Evolutionary conservation across 2,888 invertebrate genomes (phyloP), one percentile per base, ranked within the genome.

Genomic region (Fragum sueziense): DNA sequence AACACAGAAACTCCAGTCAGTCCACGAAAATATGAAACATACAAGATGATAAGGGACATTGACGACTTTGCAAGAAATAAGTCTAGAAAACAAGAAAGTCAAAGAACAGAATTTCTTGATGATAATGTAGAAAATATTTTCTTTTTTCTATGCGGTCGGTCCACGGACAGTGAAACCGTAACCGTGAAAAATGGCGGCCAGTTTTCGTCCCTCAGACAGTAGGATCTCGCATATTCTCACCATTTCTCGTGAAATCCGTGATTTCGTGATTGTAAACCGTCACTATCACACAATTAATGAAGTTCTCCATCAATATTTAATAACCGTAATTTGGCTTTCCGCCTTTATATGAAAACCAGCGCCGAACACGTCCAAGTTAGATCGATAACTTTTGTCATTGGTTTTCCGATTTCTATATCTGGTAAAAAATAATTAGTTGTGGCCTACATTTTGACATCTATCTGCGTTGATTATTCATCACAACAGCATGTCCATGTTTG

Each of bases 271-370:
- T 68, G 37, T 68, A 54, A 59, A 41, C 68, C 51, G 37, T 52
- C 68, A 25, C 34, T 29, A 68, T 68, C 74, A 41, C 41, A 37
- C 76, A 73, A 73, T 76, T 76, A 80, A 80, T 80, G 80, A 74
- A 76, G 70, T 59, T 70, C 51, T 11, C 65, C 70, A 80, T 80
- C 76, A 80, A 80, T 80, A 80, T 80, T 80, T 80, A 73, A 80
- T 80, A 76, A 80, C 76, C 57, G 80, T 76, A 74, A 80, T 80
- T 80, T 80, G 70, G 80, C 76, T 57, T n/a, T 70, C 73, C 69
- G 76, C 76, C 70, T 70, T 54, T 70, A 52, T 70, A 54, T 70
- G 70, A 29, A 70, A 33, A 33, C 22, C 54, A 22, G 34, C 70
- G 31, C 17, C 22, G 52, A 70, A 70, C 52, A 52, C 33, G 52